These are phyloP conservation scores for Junonia oenone DNA, from an alignment of 2,888 invertebrate species.

Conservation along the genomic window DNA sequence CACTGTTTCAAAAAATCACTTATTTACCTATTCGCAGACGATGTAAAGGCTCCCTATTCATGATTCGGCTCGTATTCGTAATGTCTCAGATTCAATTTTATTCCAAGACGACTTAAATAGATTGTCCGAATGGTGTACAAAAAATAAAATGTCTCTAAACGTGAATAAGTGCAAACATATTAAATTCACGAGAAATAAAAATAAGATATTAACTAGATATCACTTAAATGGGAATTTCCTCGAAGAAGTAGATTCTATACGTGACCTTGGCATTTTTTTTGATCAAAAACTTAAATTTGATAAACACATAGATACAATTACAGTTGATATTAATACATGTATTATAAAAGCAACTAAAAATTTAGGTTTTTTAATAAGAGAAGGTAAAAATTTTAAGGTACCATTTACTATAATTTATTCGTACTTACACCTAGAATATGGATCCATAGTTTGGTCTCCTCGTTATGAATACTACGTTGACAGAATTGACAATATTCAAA, in stretches of 20 bases:
- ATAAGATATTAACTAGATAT: too few species aligned
- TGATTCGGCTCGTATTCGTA: not conserved
- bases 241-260: too few species aligned
- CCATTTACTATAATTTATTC: not conserved
- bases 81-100: not conserved
- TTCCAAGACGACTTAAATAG: not conserved
- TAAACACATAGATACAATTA: not conserved
- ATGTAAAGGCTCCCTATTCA: not conserved
- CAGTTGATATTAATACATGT: too few species aligned
- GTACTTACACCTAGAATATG: not conserved
- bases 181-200: not conserved
- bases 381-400: not conserved
- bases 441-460: not conserved
- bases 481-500: conserved; percentile 1
- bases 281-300: not conserved
- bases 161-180: not conserved
- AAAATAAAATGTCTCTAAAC: not conserved
- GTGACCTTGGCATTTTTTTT: too few species aligned
- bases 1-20: not conserved
- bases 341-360: not conserved
- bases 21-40: not conserved
- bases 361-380: not conserved
- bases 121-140: not conserved
- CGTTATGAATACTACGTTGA: not conserved
- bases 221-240: too few species aligned